Conservation (phyloP, 2,797 vertebrate genomes). For the Hippoglossus hippoglossus region DNA sequence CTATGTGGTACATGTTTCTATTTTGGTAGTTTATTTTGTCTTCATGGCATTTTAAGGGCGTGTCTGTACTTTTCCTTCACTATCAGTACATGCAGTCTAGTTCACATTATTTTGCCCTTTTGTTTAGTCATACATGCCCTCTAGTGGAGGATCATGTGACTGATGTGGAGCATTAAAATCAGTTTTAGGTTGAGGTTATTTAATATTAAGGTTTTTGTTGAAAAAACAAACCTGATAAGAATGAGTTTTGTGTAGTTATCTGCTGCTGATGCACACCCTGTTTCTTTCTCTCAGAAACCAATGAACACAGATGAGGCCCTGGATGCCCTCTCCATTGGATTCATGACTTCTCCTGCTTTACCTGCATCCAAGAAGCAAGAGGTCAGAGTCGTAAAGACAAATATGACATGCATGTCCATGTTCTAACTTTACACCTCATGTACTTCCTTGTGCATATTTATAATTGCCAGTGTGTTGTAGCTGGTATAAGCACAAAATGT, state of each 20-base stretch:
- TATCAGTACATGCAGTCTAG: constrained; percentile 53
- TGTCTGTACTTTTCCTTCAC: constrained; percentile 75
- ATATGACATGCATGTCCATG: constrained; percentile 2
- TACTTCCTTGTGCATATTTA: neutral
- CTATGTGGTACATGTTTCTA: neutral
- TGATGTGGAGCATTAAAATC: neutral
- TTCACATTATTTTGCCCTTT: constrained; percentile 56
- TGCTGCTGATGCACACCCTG: neutral
- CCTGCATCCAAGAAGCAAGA: constrained; percentile 60
- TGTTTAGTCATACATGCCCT: constrained; percentile 53
- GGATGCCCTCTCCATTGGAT: constrained; percentile 77
- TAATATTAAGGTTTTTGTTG: neutral
- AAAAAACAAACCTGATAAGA: neutral
- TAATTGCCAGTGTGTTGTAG: neutral
- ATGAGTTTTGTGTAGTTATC: neutral
- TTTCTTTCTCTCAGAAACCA: constrained; percentile 69
- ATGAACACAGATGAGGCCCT: constrained; percentile 79
- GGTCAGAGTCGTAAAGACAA: constrained; percentile 42
- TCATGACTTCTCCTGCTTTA: constrained; percentile 58
- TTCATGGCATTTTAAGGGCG: constrained; percentile 75
- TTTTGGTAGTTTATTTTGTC: neutral
- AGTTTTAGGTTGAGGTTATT: too few relatives aligned
- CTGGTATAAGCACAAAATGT: neutral
- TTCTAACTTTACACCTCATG: neutral
- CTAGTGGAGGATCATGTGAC: constrained; percentile 67